Evolutionary conservation across 2,113 vertebrate species (phyloP).

Genomic region (Echinops telfairi): DNA sequence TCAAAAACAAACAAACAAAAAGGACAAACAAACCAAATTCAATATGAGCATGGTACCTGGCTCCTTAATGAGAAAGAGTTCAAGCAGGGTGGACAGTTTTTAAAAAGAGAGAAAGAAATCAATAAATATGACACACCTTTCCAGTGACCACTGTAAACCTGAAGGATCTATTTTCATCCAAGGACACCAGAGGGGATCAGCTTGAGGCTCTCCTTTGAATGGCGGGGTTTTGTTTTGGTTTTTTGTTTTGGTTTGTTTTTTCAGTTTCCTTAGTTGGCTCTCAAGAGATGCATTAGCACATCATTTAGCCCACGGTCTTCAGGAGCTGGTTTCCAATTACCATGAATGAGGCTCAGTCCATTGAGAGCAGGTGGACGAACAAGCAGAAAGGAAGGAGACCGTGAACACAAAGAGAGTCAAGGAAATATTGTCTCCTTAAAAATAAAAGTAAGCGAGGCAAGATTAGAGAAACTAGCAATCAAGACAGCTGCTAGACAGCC

Average conservation of each 20-base stretch:
- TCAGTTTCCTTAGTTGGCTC: neutral
- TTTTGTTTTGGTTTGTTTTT: neutral
- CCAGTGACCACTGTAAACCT: neutral
- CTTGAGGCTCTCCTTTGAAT: neutral
- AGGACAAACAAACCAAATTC: neutral
- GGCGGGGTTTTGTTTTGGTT: neutral
- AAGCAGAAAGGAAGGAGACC: neutral
- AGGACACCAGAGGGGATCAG: neutral
- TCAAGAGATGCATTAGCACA: neutral
- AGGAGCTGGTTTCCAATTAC: neutral
- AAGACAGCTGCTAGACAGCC: neutral
- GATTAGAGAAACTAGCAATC: neutral
- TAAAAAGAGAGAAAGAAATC: neutral
- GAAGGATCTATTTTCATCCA: neutral
- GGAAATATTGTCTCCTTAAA: neutral
- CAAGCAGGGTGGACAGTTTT: neutral
- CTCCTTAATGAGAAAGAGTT: neutral
- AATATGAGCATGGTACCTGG: neutral
- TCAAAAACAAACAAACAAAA: neutral
- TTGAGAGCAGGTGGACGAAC: neutral
- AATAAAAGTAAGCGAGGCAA: neutral
- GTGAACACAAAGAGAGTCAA: neutral
- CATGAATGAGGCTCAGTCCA: neutral
- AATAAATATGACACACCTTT: neutral
- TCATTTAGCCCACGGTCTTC: neutral